Base-by-base conservation (phyloP, 2,888 invertebrate species). In the Acleris holmiana region DNA sequence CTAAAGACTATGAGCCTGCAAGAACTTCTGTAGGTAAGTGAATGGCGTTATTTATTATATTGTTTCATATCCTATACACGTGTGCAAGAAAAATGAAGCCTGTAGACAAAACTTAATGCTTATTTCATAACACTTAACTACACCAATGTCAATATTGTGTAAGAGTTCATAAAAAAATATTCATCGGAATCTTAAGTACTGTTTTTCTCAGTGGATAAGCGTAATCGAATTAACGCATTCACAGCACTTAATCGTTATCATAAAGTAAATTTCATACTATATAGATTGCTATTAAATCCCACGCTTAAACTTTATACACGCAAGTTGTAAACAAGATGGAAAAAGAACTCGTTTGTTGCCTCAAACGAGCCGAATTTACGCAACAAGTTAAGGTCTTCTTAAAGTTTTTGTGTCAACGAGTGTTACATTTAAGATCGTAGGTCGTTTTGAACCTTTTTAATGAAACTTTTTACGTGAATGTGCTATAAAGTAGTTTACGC, bases 371-470 rank as follows among this genome's bases (percentile, higher is more conserved):
- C 48, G n/a, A 49, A 35, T 53, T 65, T 65, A 55, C 65, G 60
- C 47, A 60, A 65, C 46, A 35, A n/a, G 18, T 21, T 49, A 65
- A 65, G 55, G 60, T 65, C 60, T 54, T 64, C 64, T 60, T 65
- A 21, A 58, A 59, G 58, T 61, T 61, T 58, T 61, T 51, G 66
- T 66, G 57, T 61, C 61, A 66, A 66, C 50, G 47, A 46, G 61
- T 55, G 53, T 59, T 61, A 50, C 62, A 54, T 35, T 46, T 57
- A 17, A 55, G 48, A 59, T 50, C 53, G 55, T 59, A 47, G 44
- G 41, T 58, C 23, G 35, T 66, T 66, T 56, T 56, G 66, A 56
- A 66, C 47, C 35, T 66, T 56, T 51, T 51, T 50, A 55, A 57
- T 59, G 53, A n/a, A 41, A 53, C 40, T 23, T 53, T 51, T 63